phyloP scores from a whole-genome alignment of 2,113 vertebrate genomes.

The human region GRCh38 chr5:150621501-150622000 shows the following conservation, averaged over 20 bases:
- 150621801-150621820: too few species aligned
- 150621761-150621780: neutral
- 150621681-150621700: neutral
- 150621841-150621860: neutral
- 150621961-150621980: neutral
- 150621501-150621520: neutral
- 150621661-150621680: neutral
- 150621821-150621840: neutral
- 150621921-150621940: neutral
- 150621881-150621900: neutral
- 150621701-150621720: neutral
- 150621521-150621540: slow-evolving; percentile 42
- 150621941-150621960: neutral
- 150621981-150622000: neutral
- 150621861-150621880: neutral
- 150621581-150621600: slow-evolving; percentile 44
- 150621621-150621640: slow-evolving; percentile 35
- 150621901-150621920: neutral
- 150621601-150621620: slow-evolving; percentile 44
- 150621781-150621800: neutral
- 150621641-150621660: neutral
- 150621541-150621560: slow-evolving; percentile 54
- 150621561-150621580: neutral
- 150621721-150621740: neutral
- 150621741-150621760: neutral